Base-by-base conservation (phyloP, 1,140 invertebrate species). In the Hesperophylax magnus region DNA sequence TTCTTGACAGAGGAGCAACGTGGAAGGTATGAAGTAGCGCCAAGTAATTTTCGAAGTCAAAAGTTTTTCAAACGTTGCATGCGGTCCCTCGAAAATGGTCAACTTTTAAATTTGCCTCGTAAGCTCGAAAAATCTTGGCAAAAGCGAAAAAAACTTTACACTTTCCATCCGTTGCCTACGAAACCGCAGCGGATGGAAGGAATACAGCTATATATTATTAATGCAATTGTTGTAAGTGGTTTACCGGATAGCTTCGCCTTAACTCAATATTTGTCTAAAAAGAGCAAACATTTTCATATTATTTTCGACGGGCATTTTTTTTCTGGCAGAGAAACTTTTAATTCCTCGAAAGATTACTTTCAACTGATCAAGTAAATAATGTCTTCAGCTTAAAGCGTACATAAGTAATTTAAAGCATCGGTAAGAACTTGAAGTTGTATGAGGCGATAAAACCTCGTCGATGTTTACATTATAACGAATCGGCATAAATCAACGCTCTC, bases 21-120 rank as follows among this genome's bases (percentile, higher is more conserved):
- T 34, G 7, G 17, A 67, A n/a, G n/a, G 63, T 27, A 67, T 24
- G 17, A 67, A 31, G 63, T 17, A 31, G 63, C 63, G 24, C 22
- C 20, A 67, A 67, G 17, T 31, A 67, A 17, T 17, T 67, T 39
- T 67, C 17, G 9, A 67, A 67, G 11, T 14, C 8, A 67, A 67
- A 67, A 67, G 63, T 67, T 67, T 67, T 67, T 27, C 63, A 27
- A 67, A 34, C 22, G 63, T n/a, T 67, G 63, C 63, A 67, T 67
- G 63, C 20, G 22, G 9, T 65, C 27, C 15, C 31, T 18, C 17
- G 31, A 27, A 67, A n/a, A 67, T n/a, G 31, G 63, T 67, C 20
- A n/a, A 67, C 63, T 67, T 67, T 63, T n/a, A 20, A 63, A 63
- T 24, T 63, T 56, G 54, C 54, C 20, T 15, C 14, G 54, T 56